Base-by-base conservation (phyloP, 92 coral and sea anemone species). In the Nematostella vectensis region DNA sequence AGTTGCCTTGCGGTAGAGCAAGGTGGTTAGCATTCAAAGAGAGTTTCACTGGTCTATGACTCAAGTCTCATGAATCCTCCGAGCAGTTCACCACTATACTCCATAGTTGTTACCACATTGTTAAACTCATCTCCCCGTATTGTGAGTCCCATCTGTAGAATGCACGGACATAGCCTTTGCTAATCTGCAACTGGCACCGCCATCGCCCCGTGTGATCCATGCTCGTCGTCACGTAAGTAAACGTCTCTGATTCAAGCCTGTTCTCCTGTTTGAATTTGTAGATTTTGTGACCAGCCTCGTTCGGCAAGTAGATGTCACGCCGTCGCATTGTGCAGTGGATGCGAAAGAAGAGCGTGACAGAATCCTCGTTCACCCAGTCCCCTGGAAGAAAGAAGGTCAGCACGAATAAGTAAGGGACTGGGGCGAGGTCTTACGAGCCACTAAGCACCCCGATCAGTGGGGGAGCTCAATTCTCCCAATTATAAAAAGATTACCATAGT, bases 101-200 rank as follows among this genome's bases (percentile, higher is more conserved):
- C n/a, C n/a, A n/a, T n/a, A n/a, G n/a, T n/a, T n/a, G n/a, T 65
- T 79, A 83, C 94, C 94, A 85, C 94, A 85, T 85, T 0, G 80
- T 58, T 40, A 85, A 69, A 30, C 94, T 85, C 36, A 85, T 80
- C 30, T 85, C 94, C 13, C 94, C 94, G 31, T 85, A 85, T 54
- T 85, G 88, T 0, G 94, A 80, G 23, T 85, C 94, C 94, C 94
- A 85, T 31, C 94, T 75, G 42, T 85, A 85, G 51, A 70, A 85
- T 10, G 88, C 82, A n/a, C 73, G 60, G 4, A 61, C 54, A 31
- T 59, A 74, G 1, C 94, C 94, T 49, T 80, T 85, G 25, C 94
- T 80, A 56, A 85, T 71, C 65, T 85, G 84, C 12, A 85, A 54
- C 57, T 80, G 83, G 40, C 94, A 85, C 55, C 72, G 65, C 94